Base-by-base conservation (phyloP, 35 echinoderm and acorn worm genomes). In the Anneissia japonica region DNA sequence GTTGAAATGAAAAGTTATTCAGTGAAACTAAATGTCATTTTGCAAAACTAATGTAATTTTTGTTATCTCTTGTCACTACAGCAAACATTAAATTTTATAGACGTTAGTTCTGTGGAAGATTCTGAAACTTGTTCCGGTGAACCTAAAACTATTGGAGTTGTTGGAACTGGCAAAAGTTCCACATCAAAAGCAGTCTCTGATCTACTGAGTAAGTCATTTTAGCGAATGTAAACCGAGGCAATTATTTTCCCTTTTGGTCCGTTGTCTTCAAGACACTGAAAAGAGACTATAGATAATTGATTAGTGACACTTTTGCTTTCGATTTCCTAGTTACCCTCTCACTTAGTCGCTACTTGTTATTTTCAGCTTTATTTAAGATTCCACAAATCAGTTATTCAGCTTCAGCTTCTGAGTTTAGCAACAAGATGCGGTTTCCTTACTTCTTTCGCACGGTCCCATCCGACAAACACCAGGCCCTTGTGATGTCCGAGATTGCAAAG, bases 321-420 rank as follows among this genome's bases (percentile, higher is more conserved):
- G n/a, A n/a, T n/a, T n/a, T n/a, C n/a, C n/a, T n/a, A n/a, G n/a
- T n/a, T n/a, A n/a, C n/a, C n/a, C n/a, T n/a, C n/a, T n/a, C n/a
- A n/a, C n/a, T n/a, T n/a, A n/a, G n/a, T n/a, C n/a, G n/a, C n/a
- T n/a, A n/a, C n/a, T 23, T 64, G 51, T 64, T 64, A 64, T 38
- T 34, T 39, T 82, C 87, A 94, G 94, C 87, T 84, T 80, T 92
- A 14, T 97, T 97, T 38, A 85, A 92, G 33, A 55, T 97, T 39
- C 94, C 94, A 84, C 94, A 97, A 97, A 90, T 97, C 4, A 97
- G 94, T 55, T 97, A 97, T 83, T 89, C 94, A 9, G 94, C 94
- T 28, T 83, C 90, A 30, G 90, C 87, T 37, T 74, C 83, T 14
- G 33, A 90, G 30, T 75, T 97, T 31, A 97, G 94, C 82, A 77